Evolutionary conservation across 2,888 invertebrate species (phyloP), one percentile per base, ranked within the genome.

Genomic region (Cryptus armator): DNA sequence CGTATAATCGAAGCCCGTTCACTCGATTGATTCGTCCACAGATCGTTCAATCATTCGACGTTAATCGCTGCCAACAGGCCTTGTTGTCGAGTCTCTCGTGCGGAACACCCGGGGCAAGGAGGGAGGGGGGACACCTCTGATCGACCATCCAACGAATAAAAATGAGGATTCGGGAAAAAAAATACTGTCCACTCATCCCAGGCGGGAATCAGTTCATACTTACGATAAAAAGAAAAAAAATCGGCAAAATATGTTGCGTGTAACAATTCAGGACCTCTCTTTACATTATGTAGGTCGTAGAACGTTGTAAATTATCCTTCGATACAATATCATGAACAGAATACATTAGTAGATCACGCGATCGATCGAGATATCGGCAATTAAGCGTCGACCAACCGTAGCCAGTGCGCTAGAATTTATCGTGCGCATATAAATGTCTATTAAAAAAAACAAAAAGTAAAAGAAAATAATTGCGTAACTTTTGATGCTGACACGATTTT

Each of bases 31-130:
- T 72, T 72, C 72, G 78, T 70, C 70, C 70, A 37, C 68, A 59
- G 64, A 71, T 79, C 79, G 24, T 79, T 79, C 62, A n/a, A 72
- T 72, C 53, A 44, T 72, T 72, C 72, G 64, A 72, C 72, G 80
- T 44, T 72, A 72, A 80, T 80, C 66, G 53, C 14, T 19, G 44
- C 2, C 53, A 43, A 29, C 71, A 37, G 64, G 79, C 62, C 62
- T 32, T 79, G 19, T 71, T 64, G 64, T 43, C 32, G 64, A 29
- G 0, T 62, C 70, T 10, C 48, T 79, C 62, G 71, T 71, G 71
- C 71, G 79, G 70, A 79, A 78, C 68, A 37, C 6, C 53, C 66
- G 19, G 0, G 37, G 37, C 5, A 37, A 37, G 19, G 12, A 37
- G 48, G 62, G 32, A 32, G 24, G 24, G 24, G 1, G 24, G 24